Conservation (phyloP, 2,888 invertebrate species). For the Nomada fucata region DNA sequence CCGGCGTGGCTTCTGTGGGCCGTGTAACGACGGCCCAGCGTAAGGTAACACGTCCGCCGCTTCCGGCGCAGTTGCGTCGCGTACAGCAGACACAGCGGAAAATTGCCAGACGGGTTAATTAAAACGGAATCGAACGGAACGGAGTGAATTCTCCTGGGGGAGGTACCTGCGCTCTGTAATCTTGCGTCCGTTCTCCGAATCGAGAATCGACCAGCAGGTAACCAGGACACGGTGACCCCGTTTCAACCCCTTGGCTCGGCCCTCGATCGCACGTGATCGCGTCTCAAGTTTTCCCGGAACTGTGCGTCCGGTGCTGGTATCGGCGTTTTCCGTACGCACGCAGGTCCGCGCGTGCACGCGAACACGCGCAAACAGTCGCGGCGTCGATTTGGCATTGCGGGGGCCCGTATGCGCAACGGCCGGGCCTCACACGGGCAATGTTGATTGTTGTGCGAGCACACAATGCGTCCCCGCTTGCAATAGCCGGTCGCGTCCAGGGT, state of each 20-base stretch:
- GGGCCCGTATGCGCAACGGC: constrained; percentile 69
- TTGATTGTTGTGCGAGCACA: constrained; percentile 77
- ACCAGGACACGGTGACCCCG: constrained; percentile 9
- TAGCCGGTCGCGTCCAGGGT: constrained; percentile 52
- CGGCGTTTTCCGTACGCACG: constrained; percentile 32
- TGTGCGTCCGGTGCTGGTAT: background rate
- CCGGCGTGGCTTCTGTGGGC: background rate
- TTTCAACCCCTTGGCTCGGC: constrained; percentile 25
- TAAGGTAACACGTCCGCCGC: constrained; percentile 37
- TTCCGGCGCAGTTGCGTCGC: constrained; percentile 33
- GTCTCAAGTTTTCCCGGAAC: constrained; percentile 44
- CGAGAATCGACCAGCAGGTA: background rate
- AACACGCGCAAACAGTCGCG: constrained; percentile 24
- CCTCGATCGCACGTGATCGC: constrained; percentile 4
- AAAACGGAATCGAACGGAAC: constrained; percentile 30
- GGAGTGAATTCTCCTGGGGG: background rate
- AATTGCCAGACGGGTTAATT: constrained; percentile 34
- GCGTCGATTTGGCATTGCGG: constrained; percentile 55
- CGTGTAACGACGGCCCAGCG: background rate
- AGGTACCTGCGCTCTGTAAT: background rate
- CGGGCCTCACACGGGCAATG: constrained; percentile 69
- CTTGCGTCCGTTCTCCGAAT: constrained; percentile 12
- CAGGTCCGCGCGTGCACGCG: background rate
- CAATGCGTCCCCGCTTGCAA: constrained; percentile 71
- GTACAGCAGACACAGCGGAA: background rate